Percentiles rank a stretch among this genome's conserved stretches.
phyloP scores from a whole-genome alignment of 2,888 invertebrate genomes.

The Diarsia rubi region DNA sequence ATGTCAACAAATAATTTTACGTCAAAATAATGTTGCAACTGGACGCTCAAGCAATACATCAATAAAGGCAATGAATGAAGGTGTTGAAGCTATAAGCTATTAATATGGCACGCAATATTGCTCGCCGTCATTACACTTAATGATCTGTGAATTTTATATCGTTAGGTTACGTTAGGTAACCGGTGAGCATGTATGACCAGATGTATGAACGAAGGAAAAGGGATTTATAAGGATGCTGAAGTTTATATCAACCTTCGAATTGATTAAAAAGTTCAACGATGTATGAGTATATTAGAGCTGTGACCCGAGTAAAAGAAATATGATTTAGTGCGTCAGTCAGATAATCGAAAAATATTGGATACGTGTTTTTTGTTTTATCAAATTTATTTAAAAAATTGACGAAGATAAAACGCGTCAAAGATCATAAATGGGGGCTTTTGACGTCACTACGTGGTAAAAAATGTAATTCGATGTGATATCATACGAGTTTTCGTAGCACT shows the following conservation, averaged over 20 bases:
- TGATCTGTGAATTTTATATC: conserved; percentile 22
- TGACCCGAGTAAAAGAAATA: no score
- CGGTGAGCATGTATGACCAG: not conserved
- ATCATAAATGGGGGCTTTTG: no score
- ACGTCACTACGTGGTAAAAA: no score
- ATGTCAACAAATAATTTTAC: not conserved
- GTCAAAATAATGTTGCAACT: not conserved
- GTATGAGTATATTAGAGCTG: no score
- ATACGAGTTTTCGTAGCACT: no score
- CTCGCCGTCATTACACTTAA: conserved; percentile 10
- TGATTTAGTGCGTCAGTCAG: no score
- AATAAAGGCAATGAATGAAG: not conserved
- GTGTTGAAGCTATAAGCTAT: conserved; percentile 4
- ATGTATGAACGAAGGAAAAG: not conserved
- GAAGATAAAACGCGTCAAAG: no score
- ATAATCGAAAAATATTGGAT: no score
- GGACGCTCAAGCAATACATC: not conserved
- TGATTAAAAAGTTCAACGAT: not conserved
- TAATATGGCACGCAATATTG: conserved; percentile 10
- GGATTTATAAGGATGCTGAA: not conserved
- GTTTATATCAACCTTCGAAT: not conserved
- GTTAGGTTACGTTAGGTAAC: not conserved
- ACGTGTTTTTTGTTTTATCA: no score
- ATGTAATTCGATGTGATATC: no score
- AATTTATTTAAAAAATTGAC: no score